These are phyloP conservation scores for Lasioglossum morio DNA, from an alignment of 2,888 invertebrate species.

Conservation along the genomic window DNA sequence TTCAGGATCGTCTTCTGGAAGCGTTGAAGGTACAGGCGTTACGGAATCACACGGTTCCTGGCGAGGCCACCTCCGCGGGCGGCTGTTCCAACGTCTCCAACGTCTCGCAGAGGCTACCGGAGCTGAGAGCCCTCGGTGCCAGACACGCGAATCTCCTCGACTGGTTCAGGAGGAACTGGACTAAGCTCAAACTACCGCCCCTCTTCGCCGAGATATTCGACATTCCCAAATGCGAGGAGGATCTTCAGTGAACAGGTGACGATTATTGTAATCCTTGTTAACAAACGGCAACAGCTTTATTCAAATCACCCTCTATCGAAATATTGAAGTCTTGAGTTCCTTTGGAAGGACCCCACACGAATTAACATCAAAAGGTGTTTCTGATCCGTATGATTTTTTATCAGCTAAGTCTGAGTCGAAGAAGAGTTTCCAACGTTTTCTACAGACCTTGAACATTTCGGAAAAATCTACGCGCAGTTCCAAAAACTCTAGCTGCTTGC, in stretches of 20 bases:
- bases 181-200: slow-evolving; percentile 93
- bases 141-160: slow-evolving; percentile 93
- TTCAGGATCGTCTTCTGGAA: slow-evolving; percentile 93
- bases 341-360: too few relatives aligned
- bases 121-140: slow-evolving; percentile 92
- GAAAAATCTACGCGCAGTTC: background rate
- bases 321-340: too few relatives aligned
- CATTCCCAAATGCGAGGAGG: slow-evolving; percentile 94
- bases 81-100: slow-evolving; percentile 83
- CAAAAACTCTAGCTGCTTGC: background rate
- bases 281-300: too few relatives aligned
- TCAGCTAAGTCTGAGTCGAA: too few relatives aligned
- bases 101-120: slow-evolving; percentile 88
- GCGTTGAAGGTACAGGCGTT: slow-evolving; percentile 92
- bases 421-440: background rate
- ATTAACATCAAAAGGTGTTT: too few relatives aligned
- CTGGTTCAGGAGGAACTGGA: slow-evolving; percentile 97
- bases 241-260: slow-evolving; percentile 84
- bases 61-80: slow-evolving; percentile 76
- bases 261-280: too few relatives aligned
- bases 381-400: too few relatives aligned
- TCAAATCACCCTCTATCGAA: too few relatives aligned
- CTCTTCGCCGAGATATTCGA: slow-evolving; percentile 98
- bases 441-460: background rate
- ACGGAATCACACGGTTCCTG: slow-evolving; percentile 83